A percentile compares a stretch with the other conserved stretches of the same genome.
These are phyloP conservation scores for Trogon melanurus DNA, from an alignment of 2,113 vertebrate genomes.

Conservation along the genomic window DNA sequence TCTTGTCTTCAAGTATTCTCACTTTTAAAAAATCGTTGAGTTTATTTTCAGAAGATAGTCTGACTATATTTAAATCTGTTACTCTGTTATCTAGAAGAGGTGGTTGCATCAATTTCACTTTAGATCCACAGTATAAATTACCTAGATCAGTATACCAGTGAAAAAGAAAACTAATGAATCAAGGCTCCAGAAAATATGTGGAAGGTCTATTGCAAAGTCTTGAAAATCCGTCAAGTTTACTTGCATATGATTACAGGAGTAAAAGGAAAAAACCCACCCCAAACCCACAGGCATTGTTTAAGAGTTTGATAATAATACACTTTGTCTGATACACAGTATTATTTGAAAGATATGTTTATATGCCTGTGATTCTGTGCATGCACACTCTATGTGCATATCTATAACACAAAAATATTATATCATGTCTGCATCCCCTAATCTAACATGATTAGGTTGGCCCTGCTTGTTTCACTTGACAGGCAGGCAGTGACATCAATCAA, in stretches of 20 bases:
- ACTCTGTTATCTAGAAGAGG: neutral
- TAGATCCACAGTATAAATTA: neutral
- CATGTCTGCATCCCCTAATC: constrained; percentile 42
- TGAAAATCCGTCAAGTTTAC: neutral
- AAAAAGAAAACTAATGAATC: neutral
- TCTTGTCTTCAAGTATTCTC: neutral
- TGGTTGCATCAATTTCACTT: neutral
- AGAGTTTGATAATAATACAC: neutral
- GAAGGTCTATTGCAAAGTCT: neutral
- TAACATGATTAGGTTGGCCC: constrained; percentile 69
- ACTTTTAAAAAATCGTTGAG: neutral
- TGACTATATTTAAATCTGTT: neutral
- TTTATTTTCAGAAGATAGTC: neutral
- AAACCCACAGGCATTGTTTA: neutral
- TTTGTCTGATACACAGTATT: neutral
- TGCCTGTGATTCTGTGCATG: constrained; percentile 17
- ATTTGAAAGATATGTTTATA: constrained; percentile 26
- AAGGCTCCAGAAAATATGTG: neutral
- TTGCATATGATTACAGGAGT: neutral
- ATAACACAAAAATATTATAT: constrained; percentile 52
- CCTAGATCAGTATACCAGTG: neutral
- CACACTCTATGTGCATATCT: constrained; percentile 4
- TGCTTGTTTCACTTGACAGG: constrained; percentile 69
- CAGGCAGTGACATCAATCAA: constrained; percentile 72
- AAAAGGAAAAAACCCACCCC: neutral